Evolutionary conservation across 2,797 vertebrate species (phyloP), one percentile per base, ranked within the genome.

Genomic region (Coregonus ussuriensis): DNA sequence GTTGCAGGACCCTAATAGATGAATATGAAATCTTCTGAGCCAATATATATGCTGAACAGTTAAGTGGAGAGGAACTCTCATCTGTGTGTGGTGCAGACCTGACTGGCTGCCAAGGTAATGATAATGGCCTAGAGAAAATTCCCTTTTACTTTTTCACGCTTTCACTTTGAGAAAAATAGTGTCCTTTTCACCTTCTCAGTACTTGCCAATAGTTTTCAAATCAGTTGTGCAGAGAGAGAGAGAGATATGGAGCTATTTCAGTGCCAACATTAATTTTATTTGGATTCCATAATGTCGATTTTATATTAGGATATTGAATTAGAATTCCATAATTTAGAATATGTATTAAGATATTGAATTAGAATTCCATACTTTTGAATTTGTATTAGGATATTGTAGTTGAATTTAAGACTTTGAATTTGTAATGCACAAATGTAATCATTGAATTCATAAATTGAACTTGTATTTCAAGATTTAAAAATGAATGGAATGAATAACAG

Each of bases 21-120:
- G 88, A 89, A 91, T 92, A 91, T 91, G 87, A 92, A 92, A 91
- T 91, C 84, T 90, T 91, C 83, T 87, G 74, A 88, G 89, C 88
- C 89, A 90, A 92, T 93, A 92, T 91, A 92, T 90, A 90, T 91
- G 88, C 90, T 87, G 83, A 89, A 83, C 86, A 90, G 87, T 87
- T 89, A 89, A 89, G 84, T 89, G 85, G 82, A 74, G 82, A 89
- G 84, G 84, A 87, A 85, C 84, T 77, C 75, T 83, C 77, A 79
- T 83, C 83, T 76, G 80, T 68, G 56, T 59, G 15, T 18, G 56
- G 56, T 59, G 74, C 75, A 74, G 37, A 76, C 72, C 65, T 69
- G 25, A 65, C n/a, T 7, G 56, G 56, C 56, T 59, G 56, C 82
- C 47, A 51, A 71, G 52, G 74, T 75, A 77, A 86, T 77, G 74